Conservation (phyloP, 2,888 invertebrate species). For the Villa cingulata region DNA sequence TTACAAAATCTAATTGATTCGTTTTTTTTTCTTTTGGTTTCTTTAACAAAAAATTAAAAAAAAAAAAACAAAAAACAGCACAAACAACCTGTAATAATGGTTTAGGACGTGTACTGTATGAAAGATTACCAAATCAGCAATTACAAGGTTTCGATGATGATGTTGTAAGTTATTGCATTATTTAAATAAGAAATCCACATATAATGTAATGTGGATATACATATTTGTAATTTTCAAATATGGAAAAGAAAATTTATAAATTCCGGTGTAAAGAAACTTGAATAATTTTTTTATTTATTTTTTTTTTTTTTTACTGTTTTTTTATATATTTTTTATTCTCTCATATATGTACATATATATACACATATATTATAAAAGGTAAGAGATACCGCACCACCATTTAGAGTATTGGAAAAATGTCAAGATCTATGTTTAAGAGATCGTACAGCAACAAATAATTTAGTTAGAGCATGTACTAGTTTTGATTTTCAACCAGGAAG, state of each 20-base stretch:
- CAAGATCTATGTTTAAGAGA: conserved; percentile 74
- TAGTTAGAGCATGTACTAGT: conserved; percentile 72
- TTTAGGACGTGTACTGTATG: conserved; percentile 75
- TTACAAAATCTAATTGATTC: no score
- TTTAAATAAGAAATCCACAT: no score
- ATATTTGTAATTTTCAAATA: background rate
- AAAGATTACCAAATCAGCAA: conserved; percentile 77
- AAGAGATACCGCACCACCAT: conserved; percentile 70
- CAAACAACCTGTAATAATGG: conserved; percentile 88
- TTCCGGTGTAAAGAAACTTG: no score
- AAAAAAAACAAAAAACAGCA: conserved; percentile 19
- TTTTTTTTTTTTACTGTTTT: background rate
- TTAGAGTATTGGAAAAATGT: conserved; percentile 77
- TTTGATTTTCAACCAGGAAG: conserved; percentile 86
- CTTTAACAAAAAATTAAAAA: background rate
- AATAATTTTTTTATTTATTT: background rate
- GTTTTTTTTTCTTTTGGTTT: background rate
- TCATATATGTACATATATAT: background rate
- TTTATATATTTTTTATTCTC: background rate
- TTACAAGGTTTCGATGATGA: conserved; percentile 81
- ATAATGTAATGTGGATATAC: conserved; percentile 30
- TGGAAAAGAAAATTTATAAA: no score
- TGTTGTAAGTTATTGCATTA: conserved; percentile 46
- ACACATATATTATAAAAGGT: conserved; percentile 37
- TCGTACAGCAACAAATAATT: conserved; percentile 59